These are phyloP conservation scores for Arge pagana DNA, from an alignment of 2,888 invertebrate species.

Conservation along the genomic window DNA sequence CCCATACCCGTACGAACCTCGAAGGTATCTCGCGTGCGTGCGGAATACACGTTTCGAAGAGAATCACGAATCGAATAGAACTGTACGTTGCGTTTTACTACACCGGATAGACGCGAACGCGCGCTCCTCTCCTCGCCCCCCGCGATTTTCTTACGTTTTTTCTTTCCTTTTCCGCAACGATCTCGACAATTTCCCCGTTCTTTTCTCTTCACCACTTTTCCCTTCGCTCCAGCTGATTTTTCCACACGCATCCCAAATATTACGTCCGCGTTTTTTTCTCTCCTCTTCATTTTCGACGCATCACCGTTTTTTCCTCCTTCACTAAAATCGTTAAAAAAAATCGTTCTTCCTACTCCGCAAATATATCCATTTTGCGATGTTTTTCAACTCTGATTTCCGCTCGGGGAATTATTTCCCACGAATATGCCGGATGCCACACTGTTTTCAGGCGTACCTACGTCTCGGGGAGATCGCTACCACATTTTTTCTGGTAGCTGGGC, in stretches of 20 bases:
- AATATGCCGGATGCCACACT: no score
- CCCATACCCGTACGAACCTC: neutral
- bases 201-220: no score
- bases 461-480: no score
- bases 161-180: constrained; percentile 24
- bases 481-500: no score
- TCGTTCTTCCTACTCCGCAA: constrained; percentile 14
- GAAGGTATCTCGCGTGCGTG: neutral
- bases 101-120: no score
- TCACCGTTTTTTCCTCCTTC: constrained; percentile 5
- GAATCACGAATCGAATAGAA: neutral
- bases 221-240: constrained; percentile 6
- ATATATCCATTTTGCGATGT: no score
- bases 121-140: constrained; percentile 8
- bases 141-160: constrained; percentile 1
- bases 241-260: no score
- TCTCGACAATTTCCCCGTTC: constrained; percentile 24
- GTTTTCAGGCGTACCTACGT: no score
- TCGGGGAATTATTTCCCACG: no score
- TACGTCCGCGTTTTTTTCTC: neutral
- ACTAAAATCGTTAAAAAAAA: constrained; percentile 21
- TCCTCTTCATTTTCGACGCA: neutral
- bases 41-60: neutral
- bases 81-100: no score
- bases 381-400: no score